A percentile compares a stretch with the other conserved stretches of the same genome.
phyloP scores from a whole-genome alignment of 2,888 invertebrate species.

The Drepanosiphum platanoidis region DNA sequence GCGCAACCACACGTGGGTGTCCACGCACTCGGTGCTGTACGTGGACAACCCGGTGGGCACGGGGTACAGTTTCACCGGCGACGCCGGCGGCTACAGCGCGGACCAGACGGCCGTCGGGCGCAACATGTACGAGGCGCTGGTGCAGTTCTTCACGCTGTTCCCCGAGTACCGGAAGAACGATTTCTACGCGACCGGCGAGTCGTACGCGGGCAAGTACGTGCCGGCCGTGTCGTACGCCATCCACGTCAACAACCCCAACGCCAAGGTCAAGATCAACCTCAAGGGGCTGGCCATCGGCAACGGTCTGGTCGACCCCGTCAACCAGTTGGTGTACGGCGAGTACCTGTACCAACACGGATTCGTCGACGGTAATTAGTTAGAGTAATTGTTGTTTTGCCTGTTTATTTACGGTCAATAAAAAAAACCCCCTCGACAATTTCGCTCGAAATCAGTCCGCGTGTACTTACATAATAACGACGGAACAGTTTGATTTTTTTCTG shows the following conservation, averaged over 20 bases:
- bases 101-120: constrained; percentile 83
- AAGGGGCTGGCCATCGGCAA: constrained; percentile 82
- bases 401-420: too few species aligned
- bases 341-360: constrained; percentile 81
- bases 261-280: constrained; percentile 75
- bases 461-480: too few species aligned
- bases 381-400: too few species aligned
- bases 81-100: constrained; percentile 79
- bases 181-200: constrained; percentile 90
- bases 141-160: constrained; percentile 87
- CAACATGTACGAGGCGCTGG: constrained; percentile 79
- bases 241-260: constrained; percentile 71
- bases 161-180: constrained; percentile 78
- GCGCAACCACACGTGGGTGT: constrained; percentile 82
- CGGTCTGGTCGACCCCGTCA: constrained; percentile 81
- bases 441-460: too few species aligned
- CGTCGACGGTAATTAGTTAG: constrained; percentile 51
- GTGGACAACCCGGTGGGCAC: constrained; percentile 94
- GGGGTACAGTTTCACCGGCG: constrained; percentile 88
- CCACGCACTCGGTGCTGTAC: constrained; percentile 82
- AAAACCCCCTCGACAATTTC: too few species aligned
- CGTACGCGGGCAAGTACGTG: constrained; percentile 84
- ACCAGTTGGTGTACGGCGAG: constrained; percentile 81
- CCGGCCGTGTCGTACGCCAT: constrained; percentile 83
- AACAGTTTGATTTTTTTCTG: too few species aligned